Conservation (phyloP, 1,140 invertebrate genomes). For the Bicyclus anynana region DNA sequence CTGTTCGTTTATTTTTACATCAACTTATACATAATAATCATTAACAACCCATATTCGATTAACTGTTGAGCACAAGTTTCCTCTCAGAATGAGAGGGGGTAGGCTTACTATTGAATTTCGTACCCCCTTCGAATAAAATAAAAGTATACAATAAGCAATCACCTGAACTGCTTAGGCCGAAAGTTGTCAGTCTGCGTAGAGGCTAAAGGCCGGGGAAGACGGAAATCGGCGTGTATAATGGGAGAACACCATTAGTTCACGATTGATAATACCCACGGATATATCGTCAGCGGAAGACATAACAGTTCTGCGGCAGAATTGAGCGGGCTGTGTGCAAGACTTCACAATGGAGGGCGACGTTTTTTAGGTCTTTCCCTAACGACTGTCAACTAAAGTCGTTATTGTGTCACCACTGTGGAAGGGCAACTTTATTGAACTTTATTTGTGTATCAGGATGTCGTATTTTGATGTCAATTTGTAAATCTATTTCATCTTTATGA, state of each 20-base stretch:
- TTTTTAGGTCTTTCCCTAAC: constrained; percentile 6
- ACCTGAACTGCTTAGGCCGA: not conserved
- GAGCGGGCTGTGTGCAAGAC: constrained; percentile 44
- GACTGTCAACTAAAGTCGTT: constrained; percentile 21
- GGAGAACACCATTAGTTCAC: constrained; percentile 71
- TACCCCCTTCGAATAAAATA: not conserved
- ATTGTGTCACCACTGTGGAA: constrained; percentile 9
- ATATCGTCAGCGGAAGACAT: constrained; percentile 69
- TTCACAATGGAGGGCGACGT: constrained; percentile 31
- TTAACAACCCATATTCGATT: too few species aligned
- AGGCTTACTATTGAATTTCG: not conserved
- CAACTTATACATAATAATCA: too few species aligned
- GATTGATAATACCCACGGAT: constrained; percentile 72
- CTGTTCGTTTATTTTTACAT: too few species aligned
- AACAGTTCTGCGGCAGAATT: constrained; percentile 74
- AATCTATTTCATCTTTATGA: too few species aligned
- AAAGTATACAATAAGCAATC: not conserved
- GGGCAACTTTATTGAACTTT: not conserved
- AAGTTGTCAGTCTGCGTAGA: not conserved
- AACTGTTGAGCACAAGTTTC: too few species aligned
- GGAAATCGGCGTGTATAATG: constrained; percentile 73
- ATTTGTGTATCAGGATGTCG: not conserved
- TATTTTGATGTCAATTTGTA: too few species aligned
- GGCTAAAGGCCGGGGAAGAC: constrained; percentile 35
- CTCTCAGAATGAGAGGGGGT: too few species aligned